Evolutionary conservation across 2,113 vertebrate species (phyloP), one percentile per base, ranked within the genome.

Genomic region (Craseonycteris thonglongyai): DNA sequence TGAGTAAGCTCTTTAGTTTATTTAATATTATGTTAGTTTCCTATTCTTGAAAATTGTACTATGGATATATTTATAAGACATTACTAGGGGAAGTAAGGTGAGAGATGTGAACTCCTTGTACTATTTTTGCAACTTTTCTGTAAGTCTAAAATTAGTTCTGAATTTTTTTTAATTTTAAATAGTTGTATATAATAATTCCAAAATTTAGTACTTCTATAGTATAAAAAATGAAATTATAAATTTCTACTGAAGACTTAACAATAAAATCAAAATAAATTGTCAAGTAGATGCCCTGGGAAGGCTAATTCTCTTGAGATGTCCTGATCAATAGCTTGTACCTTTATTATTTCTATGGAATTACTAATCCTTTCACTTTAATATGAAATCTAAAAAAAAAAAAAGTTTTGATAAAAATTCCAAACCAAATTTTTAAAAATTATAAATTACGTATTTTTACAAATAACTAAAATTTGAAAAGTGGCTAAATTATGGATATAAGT

Each of bases 321-420:
- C 65, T 78, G 33, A 61, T 58, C 42, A 93, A 16, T 65, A 89
- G 21, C n/a, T 65, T 38, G 49, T 75, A 59, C 5, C 10, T 38
- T 75, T 85, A 33, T 59, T 61, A 75, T 42, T 85, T 75, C 71
- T 76, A 80, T 40, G 75, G 30, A 94, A 84, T 78, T 75, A 81
- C 61, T 93, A 91, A 93, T 58, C 24, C 22, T 84, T 93, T 6
- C 71, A 71, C 66, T 96, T 96, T 65, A 83, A 74, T 49, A 83
- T 80, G 54, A 90, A 83, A 5, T 71, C 45, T 83, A 49, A 2
- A 79, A 89, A 92, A 79, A 89, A 92, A 94, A 69, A 12, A 65
- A 38, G 28, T 95, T 88, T 61, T 74, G 33, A 78, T 49, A 59
- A 96, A 91, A 89, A 61, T 68, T 49, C 63, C 42, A 65, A 85